Evolutionary conservation across 2,888 invertebrate genomes (phyloP).

Genomic region (Cremastinae sp.): DNA sequence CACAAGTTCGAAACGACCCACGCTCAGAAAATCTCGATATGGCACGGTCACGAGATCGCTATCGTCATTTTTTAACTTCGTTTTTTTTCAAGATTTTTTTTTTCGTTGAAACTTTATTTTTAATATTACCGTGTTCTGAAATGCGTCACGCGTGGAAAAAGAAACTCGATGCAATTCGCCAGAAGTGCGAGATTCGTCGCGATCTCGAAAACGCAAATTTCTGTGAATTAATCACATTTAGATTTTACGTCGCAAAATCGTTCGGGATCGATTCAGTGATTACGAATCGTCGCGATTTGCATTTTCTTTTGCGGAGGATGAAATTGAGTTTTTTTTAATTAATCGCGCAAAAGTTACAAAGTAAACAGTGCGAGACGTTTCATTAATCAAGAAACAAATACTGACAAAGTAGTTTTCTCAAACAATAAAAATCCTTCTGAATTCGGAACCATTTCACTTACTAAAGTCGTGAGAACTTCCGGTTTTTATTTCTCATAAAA

Average conservation of each 20-base stretch:
- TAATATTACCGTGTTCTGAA: constrained; percentile 29
- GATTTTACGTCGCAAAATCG: constrained; percentile 20
- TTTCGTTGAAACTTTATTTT: constrained; percentile 38
- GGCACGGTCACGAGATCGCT: constrained; percentile 51
- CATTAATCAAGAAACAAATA: no score
- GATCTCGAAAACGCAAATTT: constrained; percentile 24
- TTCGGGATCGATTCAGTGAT: no score
- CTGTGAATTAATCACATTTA: constrained; percentile 19
- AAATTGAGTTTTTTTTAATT: not conserved
- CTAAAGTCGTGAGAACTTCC: no score
- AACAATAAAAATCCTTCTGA: no score
- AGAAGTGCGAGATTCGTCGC: constrained; percentile 41
- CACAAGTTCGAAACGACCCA: constrained; percentile 43
- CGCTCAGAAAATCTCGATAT: constrained; percentile 53
- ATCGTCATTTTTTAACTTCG: constrained; percentile 41
- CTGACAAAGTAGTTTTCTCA: no score
- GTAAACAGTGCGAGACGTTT: no score
- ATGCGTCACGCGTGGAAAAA: constrained; percentile 44
- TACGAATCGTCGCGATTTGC: not conserved
- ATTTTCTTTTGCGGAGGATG: not conserved
- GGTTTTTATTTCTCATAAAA: not conserved
- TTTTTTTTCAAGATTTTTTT: constrained; percentile 22
- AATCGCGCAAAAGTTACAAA: no score
- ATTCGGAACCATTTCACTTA: no score
- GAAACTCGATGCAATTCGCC: constrained; percentile 50